Evolutionary conservation across 2,888 invertebrate genomes (phyloP), one percentile per base, ranked within the genome.

Genomic region (Scaptomyza caliginosa): DNA sequence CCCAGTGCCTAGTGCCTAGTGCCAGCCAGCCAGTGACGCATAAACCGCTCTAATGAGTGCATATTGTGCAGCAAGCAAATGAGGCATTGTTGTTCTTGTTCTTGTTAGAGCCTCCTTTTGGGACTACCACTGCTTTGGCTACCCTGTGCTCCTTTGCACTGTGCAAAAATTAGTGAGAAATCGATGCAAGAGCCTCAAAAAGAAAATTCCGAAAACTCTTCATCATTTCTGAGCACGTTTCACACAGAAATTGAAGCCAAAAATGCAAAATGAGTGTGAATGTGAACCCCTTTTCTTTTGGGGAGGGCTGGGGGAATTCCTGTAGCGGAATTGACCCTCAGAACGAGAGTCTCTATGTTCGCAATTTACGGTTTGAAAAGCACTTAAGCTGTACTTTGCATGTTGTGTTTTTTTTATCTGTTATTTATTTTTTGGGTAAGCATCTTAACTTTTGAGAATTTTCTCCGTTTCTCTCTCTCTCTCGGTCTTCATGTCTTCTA

Each of bases 21-120:
- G n/a, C n/a, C n/a, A n/a, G n/a, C n/a, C n/a, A n/a, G n/a, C n/a
- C 39, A 39, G 24, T 46, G 60, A 19, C 43, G 54, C 71, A 55
- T 68, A 55, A 58, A 56, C 34, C 66, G 58, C 74, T 68, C 84
- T 86, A 86, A 86, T 81, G 85, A 85, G 63, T 70, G 69, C 76
- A 70, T 57, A 86, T 82, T 82, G 87, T 82, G 83, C 79, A 51
- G 66, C 43, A 66, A 45, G 72, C 43, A 72, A 72, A 77, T 72
- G 71, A 76, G 67, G 54, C 67, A 62, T 77, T 67, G 73, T 72
- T 72, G 32, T 30, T 46, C 10, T n/a, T 30, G 34, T 36, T 16
- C 13, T 34, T 17, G 34, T 23, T 28, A 8, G n/a, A 7, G 10
- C 30, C 32, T 5, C 6, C 24, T 34, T 28, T 17, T 13, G 45